These are phyloP conservation scores for Ammospiza caudacuta DNA, from an alignment of 2,113 vertebrate genomes.

Conservation along the genomic window DNA sequence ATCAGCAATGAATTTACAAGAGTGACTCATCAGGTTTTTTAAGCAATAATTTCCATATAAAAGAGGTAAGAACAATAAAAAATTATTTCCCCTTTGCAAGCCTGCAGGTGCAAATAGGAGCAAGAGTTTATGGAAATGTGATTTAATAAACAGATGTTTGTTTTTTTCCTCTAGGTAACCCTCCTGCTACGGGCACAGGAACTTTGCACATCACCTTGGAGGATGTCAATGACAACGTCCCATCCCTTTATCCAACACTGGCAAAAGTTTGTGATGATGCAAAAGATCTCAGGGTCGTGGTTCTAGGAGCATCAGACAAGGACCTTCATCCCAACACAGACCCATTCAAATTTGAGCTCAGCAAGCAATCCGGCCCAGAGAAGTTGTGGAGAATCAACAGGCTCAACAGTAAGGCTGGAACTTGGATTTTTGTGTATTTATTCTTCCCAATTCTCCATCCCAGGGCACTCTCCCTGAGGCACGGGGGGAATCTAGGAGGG, in stretches of 20 bases:
- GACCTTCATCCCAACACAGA: constrained; percentile 91
- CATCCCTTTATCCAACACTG: constrained; percentile 86
- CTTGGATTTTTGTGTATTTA: background rate
- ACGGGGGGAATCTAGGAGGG: background rate
- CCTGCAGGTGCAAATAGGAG: background rate
- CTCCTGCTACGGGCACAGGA: constrained; percentile 91
- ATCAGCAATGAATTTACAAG: background rate
- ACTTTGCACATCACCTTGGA: constrained; percentile 89
- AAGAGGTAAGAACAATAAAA: background rate
- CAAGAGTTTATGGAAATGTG: background rate
- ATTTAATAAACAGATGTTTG: background rate
- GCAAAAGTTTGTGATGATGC: constrained; percentile 91
- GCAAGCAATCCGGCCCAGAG: constrained; percentile 87
- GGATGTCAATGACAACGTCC: constrained; percentile 93
- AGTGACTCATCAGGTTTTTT: background rate
- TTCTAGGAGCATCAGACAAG: constrained; percentile 88
- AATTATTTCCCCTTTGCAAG: background rate
- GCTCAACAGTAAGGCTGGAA: constrained; percentile 88
- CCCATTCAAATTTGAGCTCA: constrained; percentile 94
- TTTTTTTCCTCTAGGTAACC: constrained; percentile 76
- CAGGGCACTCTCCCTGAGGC: background rate
- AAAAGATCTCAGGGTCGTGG: constrained; percentile 87
- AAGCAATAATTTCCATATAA: background rate
- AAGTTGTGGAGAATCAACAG: constrained; percentile 92
- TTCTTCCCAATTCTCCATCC: background rate